Conservation (phyloP, 1,140 invertebrate species). For the Drosophila bocqueti region DNA sequence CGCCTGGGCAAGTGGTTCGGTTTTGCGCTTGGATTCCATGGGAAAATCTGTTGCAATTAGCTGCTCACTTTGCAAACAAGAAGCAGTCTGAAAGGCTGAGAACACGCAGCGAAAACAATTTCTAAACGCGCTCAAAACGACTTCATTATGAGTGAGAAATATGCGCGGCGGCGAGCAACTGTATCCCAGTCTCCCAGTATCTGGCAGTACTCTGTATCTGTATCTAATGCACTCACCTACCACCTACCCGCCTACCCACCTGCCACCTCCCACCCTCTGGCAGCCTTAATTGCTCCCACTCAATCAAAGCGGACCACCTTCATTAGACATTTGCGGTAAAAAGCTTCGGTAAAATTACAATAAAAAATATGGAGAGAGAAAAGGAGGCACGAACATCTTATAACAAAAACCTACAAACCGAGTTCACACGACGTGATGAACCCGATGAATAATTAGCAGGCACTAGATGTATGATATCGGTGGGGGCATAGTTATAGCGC, state of each 20-base stretch:
- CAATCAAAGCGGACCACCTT: constrained; percentile 82
- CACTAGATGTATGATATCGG: constrained; percentile 39
- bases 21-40: constrained; percentile 44
- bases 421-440: constrained; percentile 74
- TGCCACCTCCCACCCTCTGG: not conserved
- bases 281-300: constrained; percentile 77
- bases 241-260: not conserved
- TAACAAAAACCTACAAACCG: constrained; percentile 80
- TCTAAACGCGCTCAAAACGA: constrained; percentile 83
- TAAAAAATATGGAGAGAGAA: not conserved
- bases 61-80: constrained; percentile 72
- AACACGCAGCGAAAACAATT: constrained; percentile 83
- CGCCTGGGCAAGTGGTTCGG: constrained; percentile 39
- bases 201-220: constrained; percentile 6
- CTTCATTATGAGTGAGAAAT: constrained; percentile 83
- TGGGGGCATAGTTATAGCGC: constrained; percentile 20
- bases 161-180: constrained; percentile 77
- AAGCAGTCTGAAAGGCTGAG: constrained; percentile 33
- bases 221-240: constrained; percentile 16
- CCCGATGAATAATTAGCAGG: constrained; percentile 74
- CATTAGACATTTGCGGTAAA: constrained; percentile 83
- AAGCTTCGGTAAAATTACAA: constrained; percentile 48
- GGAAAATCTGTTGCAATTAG: constrained; percentile 83
- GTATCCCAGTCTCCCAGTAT: constrained; percentile 55
- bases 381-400: constrained; percentile 52